Evolutionary conservation across 2,797 vertebrate genomes (phyloP).

Genomic region (Eidolon dupreanum): DNA sequence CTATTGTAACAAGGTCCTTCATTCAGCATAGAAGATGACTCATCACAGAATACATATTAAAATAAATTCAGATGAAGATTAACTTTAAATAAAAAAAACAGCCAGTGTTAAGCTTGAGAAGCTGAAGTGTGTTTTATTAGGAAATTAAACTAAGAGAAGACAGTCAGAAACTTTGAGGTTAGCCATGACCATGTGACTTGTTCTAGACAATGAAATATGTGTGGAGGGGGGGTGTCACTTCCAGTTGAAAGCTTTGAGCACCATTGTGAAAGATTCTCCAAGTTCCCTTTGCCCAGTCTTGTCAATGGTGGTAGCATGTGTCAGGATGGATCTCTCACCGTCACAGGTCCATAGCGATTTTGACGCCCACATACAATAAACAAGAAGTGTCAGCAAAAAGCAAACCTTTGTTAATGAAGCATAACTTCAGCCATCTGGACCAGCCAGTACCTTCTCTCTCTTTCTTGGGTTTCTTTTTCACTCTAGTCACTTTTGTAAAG

Average conservation of each 20-base stretch:
- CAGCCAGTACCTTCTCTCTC: background rate
- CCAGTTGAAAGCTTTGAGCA: background rate
- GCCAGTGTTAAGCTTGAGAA: background rate
- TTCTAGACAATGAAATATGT: background rate
- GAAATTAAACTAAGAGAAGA: background rate
- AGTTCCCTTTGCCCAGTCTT: background rate
- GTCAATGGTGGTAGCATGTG: rapidly evolving
- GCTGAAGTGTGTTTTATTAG: background rate
- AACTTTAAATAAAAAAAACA: background rate
- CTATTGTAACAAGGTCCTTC: background rate
- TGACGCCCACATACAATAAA: background rate
- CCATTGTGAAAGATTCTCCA: background rate
- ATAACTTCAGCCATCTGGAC: background rate
- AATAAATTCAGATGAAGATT: background rate
- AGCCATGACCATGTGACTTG: background rate
- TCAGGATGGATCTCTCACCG: background rate
- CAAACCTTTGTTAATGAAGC: background rate
- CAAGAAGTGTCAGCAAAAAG: background rate
- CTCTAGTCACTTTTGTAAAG: background rate
- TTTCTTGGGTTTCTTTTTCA: background rate
- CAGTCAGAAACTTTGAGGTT: background rate
- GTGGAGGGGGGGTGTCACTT: background rate
- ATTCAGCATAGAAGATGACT: background rate
- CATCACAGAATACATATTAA: background rate
- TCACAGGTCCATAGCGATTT: background rate